These are phyloP conservation scores for Cryptomyrus ogoouensis DNA, from an alignment of 2,113 vertebrate species.

Conservation along the genomic window DNA sequence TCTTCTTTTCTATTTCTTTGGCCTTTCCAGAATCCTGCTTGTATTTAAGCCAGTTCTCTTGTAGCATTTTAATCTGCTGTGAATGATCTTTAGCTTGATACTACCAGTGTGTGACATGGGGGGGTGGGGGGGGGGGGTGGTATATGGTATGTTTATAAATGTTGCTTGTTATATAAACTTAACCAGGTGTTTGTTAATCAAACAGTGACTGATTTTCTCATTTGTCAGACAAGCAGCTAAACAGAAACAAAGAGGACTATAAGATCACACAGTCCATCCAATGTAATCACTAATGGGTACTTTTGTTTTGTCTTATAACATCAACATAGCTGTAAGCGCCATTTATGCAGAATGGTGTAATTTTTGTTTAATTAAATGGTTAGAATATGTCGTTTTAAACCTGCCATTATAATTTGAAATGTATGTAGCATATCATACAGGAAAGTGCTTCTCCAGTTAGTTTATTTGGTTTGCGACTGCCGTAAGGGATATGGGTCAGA, in stretches of 20 bases:
- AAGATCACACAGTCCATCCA: background rate
- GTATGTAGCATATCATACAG: too few species aligned
- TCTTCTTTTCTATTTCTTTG: background rate
- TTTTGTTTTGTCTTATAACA: background rate
- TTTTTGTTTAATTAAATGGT: too few species aligned
- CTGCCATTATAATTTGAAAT: too few species aligned
- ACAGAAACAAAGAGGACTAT: background rate
- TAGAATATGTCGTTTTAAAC: too few species aligned
- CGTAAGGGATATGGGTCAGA: too few species aligned
- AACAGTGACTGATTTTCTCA: background rate
- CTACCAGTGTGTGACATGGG: background rate
- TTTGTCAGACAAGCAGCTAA: background rate
- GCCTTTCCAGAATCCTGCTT: background rate
- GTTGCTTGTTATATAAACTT: background rate
- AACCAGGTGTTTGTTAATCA: background rate
- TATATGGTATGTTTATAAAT: background rate
- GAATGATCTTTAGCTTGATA: background rate
- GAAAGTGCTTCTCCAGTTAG: too few species aligned
- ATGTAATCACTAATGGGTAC: background rate
- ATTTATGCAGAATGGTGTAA: too few species aligned
- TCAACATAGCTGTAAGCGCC: too few species aligned
- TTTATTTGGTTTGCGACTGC: too few species aligned
- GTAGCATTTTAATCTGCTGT: background rate
- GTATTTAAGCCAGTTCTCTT: background rate
- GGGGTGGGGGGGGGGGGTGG: background rate